A percentile compares a stretch with the other conserved stretches of the same genome.
Conservation (phyloP, 2,797 vertebrate genomes). For the Phylloscopus collybita region DNA sequence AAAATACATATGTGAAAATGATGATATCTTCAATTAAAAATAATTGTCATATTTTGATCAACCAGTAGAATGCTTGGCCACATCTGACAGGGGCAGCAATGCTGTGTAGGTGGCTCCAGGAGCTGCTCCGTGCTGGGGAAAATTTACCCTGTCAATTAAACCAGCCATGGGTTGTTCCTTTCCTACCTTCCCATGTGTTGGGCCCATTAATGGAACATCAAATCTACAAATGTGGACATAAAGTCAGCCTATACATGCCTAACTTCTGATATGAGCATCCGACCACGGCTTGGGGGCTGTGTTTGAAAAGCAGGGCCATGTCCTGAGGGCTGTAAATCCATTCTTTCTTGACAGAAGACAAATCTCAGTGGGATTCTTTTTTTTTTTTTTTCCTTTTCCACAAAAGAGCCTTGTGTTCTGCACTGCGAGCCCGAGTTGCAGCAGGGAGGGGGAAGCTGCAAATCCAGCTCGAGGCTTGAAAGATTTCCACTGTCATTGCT, state of each 20-base stretch:
- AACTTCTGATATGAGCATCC: neutral
- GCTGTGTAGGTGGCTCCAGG: neutral
- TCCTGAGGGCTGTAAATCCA: conserved; percentile 52
- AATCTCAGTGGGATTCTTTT: conserved; percentile 8
- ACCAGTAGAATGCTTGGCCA: neutral
- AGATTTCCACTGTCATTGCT: conserved; percentile 57
- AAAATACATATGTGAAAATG: neutral
- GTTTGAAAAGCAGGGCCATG: conserved; percentile 25
- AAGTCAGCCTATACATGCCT: conserved; percentile 19
- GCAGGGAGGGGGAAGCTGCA: neutral
- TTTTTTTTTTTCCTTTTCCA: neutral
- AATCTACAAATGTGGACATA: neutral
- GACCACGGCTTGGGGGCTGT: neutral
- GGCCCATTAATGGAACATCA: conserved; percentile 41
- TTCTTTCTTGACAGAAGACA: conserved; percentile 55
- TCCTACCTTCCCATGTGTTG: conserved; percentile 1
- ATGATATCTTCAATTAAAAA: neutral
- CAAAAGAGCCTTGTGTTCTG: conserved; percentile 39
- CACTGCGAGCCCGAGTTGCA: neutral
- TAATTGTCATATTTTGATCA: neutral
- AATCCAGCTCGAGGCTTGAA: conserved; percentile 44
- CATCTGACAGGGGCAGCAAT: neutral
- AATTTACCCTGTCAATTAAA: conserved; percentile 12
- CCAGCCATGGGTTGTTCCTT: neutral
- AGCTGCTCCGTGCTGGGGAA: fast-evolving